Conservation (phyloP, 2,797 vertebrate species). For the Emys orbicularis region DNA sequence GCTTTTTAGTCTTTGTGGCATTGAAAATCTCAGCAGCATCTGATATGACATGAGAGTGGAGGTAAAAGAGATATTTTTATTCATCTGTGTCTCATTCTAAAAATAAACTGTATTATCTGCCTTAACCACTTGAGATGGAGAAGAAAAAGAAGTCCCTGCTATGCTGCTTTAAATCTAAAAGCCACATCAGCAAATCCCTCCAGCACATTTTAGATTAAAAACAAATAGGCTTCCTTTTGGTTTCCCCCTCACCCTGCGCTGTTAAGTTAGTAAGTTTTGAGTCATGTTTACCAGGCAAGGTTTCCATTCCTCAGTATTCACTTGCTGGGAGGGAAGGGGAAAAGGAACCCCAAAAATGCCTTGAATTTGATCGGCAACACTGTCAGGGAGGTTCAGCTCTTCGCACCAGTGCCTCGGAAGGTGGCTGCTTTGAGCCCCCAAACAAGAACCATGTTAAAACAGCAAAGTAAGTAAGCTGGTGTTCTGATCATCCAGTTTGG, state of each 20-base stretch:
- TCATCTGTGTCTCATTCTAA: slow-evolving; percentile 56
- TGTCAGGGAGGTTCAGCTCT: background rate
- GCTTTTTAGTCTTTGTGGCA: background rate
- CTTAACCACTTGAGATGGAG: background rate
- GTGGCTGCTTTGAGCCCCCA: background rate
- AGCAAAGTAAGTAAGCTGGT: background rate
- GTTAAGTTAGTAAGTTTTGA: background rate
- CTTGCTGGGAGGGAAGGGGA: background rate
- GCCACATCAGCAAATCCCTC: background rate
- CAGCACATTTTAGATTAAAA: accelerated
- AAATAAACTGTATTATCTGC: slow-evolving; percentile 49
- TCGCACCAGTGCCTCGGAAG: background rate
- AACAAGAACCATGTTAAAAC: background rate
- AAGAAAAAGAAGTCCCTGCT: background rate
- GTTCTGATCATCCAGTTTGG: background rate
- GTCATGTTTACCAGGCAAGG: background rate
- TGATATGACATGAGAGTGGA: background rate
- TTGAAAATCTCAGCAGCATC: background rate
- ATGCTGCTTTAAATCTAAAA: background rate
- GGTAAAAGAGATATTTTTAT: slow-evolving; percentile 38
- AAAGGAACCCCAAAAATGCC: background rate
- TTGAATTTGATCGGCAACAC: background rate
- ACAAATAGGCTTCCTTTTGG: background rate
- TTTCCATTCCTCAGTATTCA: background rate
- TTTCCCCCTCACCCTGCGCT: background rate